A percentile compares a stretch with the other conserved stretches of the same genome.
phyloP scores from a whole-genome alignment of 2,797 vertebrate genomes.

The Halcyon smyrnensis region DNA sequence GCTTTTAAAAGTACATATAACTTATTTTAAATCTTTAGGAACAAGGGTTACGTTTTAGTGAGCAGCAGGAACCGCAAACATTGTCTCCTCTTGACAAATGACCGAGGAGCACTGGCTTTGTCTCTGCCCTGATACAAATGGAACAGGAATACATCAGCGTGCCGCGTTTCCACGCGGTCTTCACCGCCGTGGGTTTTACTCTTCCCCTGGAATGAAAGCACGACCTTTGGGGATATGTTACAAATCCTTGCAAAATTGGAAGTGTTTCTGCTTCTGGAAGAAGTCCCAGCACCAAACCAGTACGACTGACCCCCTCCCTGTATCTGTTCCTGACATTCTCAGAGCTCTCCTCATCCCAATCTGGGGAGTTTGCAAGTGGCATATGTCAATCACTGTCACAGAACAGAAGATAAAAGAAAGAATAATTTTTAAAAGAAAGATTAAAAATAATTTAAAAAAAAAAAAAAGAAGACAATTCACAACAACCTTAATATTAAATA shows the following conservation, averaged over 20 bases:
- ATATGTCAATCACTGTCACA: not conserved
- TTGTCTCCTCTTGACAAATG: not conserved
- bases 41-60: not conserved
- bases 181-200: not conserved
- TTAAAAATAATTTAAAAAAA: not conserved
- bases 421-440: not conserved
- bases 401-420: not conserved
- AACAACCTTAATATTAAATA: constrained; percentile 71
- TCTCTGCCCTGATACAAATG: not conserved
- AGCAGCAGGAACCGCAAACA: not conserved
- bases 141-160: not conserved
- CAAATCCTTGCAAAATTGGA: not conserved
- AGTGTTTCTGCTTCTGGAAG: not conserved
- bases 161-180: not conserved
- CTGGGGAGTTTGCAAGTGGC: not conserved
- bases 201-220: not conserved
- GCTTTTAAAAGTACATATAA: not conserved
- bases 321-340: not conserved
- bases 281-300: not conserved
- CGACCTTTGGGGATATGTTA: not conserved
- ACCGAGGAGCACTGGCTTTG: not conserved
- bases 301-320: not conserved
- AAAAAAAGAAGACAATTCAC: not conserved
- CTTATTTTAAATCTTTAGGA: not conserved
- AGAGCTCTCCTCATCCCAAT: not conserved